Base-by-base conservation (phyloP, 2,113 vertebrate genomes). In the Furnarius figulus region DNA sequence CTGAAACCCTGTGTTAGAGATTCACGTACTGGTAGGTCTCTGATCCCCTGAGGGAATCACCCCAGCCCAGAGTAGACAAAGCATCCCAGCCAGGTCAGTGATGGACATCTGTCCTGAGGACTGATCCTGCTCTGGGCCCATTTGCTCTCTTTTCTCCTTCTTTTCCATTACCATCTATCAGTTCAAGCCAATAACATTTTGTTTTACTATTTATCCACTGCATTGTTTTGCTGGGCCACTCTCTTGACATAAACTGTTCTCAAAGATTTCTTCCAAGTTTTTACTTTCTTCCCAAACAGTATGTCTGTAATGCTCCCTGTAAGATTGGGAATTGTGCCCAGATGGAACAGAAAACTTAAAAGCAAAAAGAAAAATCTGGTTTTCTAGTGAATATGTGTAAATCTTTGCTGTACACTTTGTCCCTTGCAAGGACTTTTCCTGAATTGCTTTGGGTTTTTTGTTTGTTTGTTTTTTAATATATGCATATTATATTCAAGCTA, bases 41-140 rank as follows among this genome's bases (percentile, higher is more conserved):
- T 44, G 28, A 27, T 56, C 14, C 17, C 22, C 28, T 0, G 0
- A 44, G 8, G 33, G 21, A 83, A 24, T 16, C 1, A 7, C 5
- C 5, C 14, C 24, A 84, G 40, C 11, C 49, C 65, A 1, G 2
- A 67, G 39, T 17, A 81, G 31, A 52, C 11, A 14, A 66, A 42
- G 0, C 6, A 14, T 73, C 42, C 35, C 42, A 85, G 27, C n/a
- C 4, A 6, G 22, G 11, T 21, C 6, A 0, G 11, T 23, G 72
- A 37, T 6, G 5, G 44, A 37, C 0, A 0, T 50, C 25, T 42
- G 18, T 53, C 47, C 44, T 7, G 1, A 21, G 3, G 5, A 20
- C 12, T 39, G 47, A 50, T 61, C 20, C 79, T 76, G 18, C 35
- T 44, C 61, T 52, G 21, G 28, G 5, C 20, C 46, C 1, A 0